Conservation (phyloP, 2,888 invertebrate genomes). For the Flexamia atlantica region DNA sequence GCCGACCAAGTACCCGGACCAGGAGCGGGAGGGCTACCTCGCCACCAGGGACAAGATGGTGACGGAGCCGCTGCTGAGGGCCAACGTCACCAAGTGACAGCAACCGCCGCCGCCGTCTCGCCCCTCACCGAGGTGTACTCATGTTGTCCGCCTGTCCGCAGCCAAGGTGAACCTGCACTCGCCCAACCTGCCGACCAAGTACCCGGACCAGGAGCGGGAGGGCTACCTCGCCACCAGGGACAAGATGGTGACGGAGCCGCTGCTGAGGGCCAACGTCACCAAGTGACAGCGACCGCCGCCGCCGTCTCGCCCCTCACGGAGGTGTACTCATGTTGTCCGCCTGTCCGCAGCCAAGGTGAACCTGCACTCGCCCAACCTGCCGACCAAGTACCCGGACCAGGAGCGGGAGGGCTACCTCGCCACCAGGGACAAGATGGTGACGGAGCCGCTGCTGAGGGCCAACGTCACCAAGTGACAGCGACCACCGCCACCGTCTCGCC, state of each 20-base stretch:
- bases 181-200: conserved; percentile 92
- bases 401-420: conserved; percentile 92
- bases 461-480: conserved; percentile 13
- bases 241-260: conserved; percentile 74
- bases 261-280: conserved; percentile 66
- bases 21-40: conserved; percentile 90
- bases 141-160: neutral
- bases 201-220: conserved; percentile 90
- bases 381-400: conserved; percentile 91
- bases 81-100: no score
- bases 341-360: conserved; percentile 84
- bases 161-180: conserved; percentile 93
- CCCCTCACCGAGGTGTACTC: no score
- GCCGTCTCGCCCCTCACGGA: neutral
- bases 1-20: conserved; percentile 92
- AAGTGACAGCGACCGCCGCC: no score
- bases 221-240: conserved; percentile 91
- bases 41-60: conserved; percentile 85
- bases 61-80: conserved; percentile 70
- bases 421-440: conserved; percentile 82
- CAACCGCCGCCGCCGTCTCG: no score
- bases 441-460: conserved; percentile 69
- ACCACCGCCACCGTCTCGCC: neutral
- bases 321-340: no score
- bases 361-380: conserved; percentile 91